Conservation (phyloP, 2,888 invertebrate genomes). For the Heliconius hortense region DNA sequence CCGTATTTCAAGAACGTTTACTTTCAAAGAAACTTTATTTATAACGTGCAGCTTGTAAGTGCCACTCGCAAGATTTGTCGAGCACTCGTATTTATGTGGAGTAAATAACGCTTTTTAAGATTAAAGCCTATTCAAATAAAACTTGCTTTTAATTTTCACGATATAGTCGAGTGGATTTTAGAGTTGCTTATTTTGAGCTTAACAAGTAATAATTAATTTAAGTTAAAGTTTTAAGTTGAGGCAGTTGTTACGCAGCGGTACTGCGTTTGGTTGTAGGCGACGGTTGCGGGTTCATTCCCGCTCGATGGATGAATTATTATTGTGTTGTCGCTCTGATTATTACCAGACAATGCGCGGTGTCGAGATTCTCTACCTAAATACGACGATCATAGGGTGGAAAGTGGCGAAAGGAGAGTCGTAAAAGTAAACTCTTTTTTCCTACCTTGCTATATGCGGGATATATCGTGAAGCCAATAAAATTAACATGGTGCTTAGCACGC, state of each 20-base stretch:
- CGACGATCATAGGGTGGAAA: background rate
- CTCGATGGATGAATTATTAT: background rate
- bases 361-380: too few relatives aligned
- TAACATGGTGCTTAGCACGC: too few relatives aligned
- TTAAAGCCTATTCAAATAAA: slow-evolving; percentile 23
- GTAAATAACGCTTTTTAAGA: slow-evolving; percentile 19
- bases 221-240: background rate
- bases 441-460: background rate
- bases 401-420: background rate
- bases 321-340: too few relatives aligned
- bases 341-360: too few relatives aligned
- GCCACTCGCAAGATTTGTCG: slow-evolving; percentile 25
- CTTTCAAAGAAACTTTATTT: slow-evolving; percentile 25
- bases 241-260: background rate
- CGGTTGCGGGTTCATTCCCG: background rate
- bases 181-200: slow-evolving; percentile 9
- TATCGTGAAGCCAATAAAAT: background rate
- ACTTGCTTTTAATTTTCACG: slow-evolving; percentile 6
- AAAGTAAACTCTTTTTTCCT: background rate
- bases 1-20: slow-evolving; percentile 13
- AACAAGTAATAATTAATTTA: background rate
- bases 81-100: slow-evolving; percentile 19
- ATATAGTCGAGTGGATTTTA: slow-evolving; percentile 7
- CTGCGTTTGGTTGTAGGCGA: background rate
- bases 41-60: slow-evolving; percentile 18